A percentile compares a stretch with the other conserved stretches of the same genome.
phyloP scores from a whole-genome alignment of 2,797 vertebrate species.

The Anguilla anguilla region DNA sequence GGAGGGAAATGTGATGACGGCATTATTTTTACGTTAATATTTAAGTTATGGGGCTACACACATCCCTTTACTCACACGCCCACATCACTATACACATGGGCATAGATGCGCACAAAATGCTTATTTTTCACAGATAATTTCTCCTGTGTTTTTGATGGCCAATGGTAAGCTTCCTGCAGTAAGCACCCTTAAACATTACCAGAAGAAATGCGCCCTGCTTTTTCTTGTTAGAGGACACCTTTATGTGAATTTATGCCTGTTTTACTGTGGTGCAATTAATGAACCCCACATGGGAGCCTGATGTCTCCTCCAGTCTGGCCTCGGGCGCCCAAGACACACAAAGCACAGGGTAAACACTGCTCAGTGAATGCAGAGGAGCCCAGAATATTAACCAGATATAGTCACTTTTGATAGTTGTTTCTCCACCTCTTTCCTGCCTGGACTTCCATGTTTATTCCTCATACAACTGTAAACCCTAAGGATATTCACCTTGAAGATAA shows the following conservation, averaged over 20 bases:
- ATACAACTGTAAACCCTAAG: constrained; percentile 32
- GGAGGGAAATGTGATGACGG: neutral
- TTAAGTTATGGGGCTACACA: neutral
- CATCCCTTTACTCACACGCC: neutral
- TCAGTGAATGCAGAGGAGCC: constrained; percentile 20
- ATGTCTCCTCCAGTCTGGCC: constrained; percentile 29
- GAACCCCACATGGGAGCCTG: constrained; percentile 31
- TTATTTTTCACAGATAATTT: neutral
- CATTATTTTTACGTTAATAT: neutral
- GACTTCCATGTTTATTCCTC: constrained; percentile 28
- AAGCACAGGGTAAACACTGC: constrained; percentile 32
- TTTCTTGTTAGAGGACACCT: constrained; percentile 34
- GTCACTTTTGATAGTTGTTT: neutral
- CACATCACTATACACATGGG: neutral
- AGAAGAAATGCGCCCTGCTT: constrained; percentile 6
- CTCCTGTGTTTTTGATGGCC: neutral
- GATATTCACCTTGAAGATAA: constrained; percentile 29
- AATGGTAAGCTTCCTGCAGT: neutral
- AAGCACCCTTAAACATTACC: constrained; percentile 13
- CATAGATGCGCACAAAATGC: neutral
- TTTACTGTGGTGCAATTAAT: constrained; percentile 40
- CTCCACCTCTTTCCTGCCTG: constrained; percentile 19
- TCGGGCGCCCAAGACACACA: constrained; percentile 31
- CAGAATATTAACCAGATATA: constrained; percentile 36
- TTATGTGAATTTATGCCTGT: constrained; percentile 30